These are phyloP conservation scores for Dioctria linearis DNA, from an alignment of 2,888 invertebrate genomes.

Conservation along the genomic window DNA sequence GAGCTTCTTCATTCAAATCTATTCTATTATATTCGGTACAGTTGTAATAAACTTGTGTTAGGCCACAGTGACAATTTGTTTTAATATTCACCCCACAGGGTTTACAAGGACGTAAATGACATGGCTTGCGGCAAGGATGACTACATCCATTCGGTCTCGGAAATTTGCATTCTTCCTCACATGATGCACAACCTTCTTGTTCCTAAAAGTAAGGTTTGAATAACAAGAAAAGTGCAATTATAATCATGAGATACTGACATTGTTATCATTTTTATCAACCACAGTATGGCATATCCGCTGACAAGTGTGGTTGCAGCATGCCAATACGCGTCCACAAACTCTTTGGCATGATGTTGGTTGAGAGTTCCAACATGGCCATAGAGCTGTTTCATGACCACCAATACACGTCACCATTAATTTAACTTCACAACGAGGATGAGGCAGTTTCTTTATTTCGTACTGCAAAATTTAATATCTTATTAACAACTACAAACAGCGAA, in stretches of 20 bases:
- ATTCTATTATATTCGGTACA: slow-evolving; percentile 79
- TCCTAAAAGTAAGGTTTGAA: slow-evolving; percentile 63
- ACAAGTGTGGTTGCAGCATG: slow-evolving; percentile 87
- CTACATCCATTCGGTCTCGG: slow-evolving; percentile 81
- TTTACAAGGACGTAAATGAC: slow-evolving; percentile 83
- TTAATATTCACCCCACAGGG: slow-evolving; percentile 81
- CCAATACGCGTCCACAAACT: slow-evolving; percentile 79
- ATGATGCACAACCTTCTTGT: slow-evolving; percentile 74
- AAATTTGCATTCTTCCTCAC: slow-evolving; percentile 76
- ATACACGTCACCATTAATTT: slow-evolving; percentile 81
- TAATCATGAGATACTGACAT: slow-evolving; percentile 65
- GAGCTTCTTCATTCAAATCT: slow-evolving; percentile 70
- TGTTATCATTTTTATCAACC: slow-evolving; percentile 71
- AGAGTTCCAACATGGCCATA: slow-evolving; percentile 81
- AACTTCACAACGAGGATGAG: slow-evolving; percentile 82
- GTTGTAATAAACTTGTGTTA: slow-evolving; percentile 81
- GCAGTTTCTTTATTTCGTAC: slow-evolving; percentile 73
- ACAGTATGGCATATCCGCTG: slow-evolving; percentile 80
- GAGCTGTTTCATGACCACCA: slow-evolving; percentile 80
- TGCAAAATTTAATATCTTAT: slow-evolving; percentile 54
- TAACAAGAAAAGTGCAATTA: background rate
- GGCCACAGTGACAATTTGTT: slow-evolving; percentile 86
- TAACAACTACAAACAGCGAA: slow-evolving; percentile 19
- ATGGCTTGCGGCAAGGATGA: slow-evolving; percentile 81
- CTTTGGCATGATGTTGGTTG: slow-evolving; percentile 84